Evolutionary conservation across 1,140 invertebrate genomes (phyloP), one percentile per base, ranked within the genome.

Genomic region (Heliconius hewitsoni): DNA sequence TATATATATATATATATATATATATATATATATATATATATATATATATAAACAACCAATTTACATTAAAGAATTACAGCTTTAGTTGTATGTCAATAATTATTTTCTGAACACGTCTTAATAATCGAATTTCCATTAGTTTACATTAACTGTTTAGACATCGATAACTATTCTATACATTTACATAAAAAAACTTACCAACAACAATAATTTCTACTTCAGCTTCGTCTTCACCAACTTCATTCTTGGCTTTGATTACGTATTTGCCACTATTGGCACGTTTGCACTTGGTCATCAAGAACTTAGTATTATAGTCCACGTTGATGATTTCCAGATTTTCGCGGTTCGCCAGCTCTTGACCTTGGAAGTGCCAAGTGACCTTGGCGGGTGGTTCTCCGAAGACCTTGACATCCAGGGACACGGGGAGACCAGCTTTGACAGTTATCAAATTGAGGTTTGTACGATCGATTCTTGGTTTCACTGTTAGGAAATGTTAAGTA

Each of bases 311-410:
- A 86, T 98, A 98, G 86, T 98, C 98, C 74, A 98, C 95, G 86
- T 97, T 98, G 87, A 98, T 97, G 76, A 98, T 97, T 80, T 97
- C 96, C 79, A 98, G 91, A 77, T 96, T 95, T 50, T 97, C 97
- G 3, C 95, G 95, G 71, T 96, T 95, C 19, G 96, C 89, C n/a
- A 96, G 76, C 86, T 97, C 97, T 84, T 96, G 75, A 52, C 97
- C 98, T 87, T 98, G 97, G 84, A 98, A 97, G 52, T 95, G 96
- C 99, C 99, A 99, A 11, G 97, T 97, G 18, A 99, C 97, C 3
- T 95, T 97, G 89, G 99, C 99, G 82, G 98, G 97, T 39, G 99
- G 99, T 95, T 99, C 98, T 83, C 98, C 99, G 87, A 96, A 97
- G 71, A 99, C 97, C 84, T 99, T 98, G 2, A 99, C 96, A 89